Evolutionary conservation across 2,113 vertebrate genomes (phyloP).

Genomic region (Stomatorhinus ivindoensis): DNA sequence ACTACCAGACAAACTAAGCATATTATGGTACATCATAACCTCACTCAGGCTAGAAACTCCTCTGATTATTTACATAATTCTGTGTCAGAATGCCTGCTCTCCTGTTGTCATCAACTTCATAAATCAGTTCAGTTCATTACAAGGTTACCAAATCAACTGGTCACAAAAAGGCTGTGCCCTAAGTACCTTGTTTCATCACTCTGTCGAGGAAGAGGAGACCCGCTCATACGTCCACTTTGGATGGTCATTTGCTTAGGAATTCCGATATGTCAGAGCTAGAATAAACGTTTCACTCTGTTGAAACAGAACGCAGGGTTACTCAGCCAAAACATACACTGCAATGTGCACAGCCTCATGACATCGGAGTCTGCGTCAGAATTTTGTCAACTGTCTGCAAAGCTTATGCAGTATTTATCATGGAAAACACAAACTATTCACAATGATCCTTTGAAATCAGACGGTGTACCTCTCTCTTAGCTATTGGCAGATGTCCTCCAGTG

Average conservation of each 20-base stretch:
- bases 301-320: not conserved
- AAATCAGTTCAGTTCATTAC: not conserved
- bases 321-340: not conserved
- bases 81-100: slow-evolving; percentile 1
- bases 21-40: not conserved
- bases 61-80: slow-evolving; percentile 5
- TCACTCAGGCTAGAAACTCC: not conserved
- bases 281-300: not conserved
- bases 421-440: not conserved
- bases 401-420: not conserved
- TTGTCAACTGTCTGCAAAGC: not conserved
- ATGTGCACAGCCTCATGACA: not conserved
- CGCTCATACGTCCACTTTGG: not conserved
- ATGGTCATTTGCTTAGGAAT: not conserved
- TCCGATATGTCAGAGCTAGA: not conserved
- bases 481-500: not conserved
- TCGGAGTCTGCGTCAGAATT: not conserved
- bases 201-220: not conserved
- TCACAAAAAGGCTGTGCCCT: not conserved
- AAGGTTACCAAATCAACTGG: not conserved
- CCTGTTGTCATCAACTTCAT: not conserved
- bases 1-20: not conserved
- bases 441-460: not conserved
- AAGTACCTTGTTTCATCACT: slow-evolving; percentile 7
- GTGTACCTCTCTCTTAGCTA: not conserved